Percentiles rank a stretch among this genome's conserved stretches.
phyloP scores from a whole-genome alignment of 2,113 vertebrate species.

The Corythoichthys haematopterus region DNA sequence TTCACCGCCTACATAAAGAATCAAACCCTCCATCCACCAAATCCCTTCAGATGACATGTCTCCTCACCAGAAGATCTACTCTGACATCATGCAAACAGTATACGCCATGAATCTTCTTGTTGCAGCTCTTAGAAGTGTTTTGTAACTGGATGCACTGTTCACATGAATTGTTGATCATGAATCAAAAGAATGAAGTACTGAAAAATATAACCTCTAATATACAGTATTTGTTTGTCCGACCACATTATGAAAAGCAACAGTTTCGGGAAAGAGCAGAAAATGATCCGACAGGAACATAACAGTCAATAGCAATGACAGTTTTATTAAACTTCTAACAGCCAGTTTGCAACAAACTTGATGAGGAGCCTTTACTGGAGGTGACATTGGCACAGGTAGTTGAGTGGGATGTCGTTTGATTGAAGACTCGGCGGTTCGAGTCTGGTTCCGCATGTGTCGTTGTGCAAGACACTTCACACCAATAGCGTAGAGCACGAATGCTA shows the following conservation, averaged over 20 bases:
- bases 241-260: too few relatives aligned
- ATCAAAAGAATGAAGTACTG: too few relatives aligned
- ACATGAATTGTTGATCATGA: too few relatives aligned
- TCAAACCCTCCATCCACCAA: constrained; percentile 51
- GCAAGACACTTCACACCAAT: too few relatives aligned
- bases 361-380: neutral
- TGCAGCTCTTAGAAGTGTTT: too few relatives aligned
- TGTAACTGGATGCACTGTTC: too few relatives aligned
- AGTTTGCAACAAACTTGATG: neutral
- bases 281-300: neutral
- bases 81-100: neutral
- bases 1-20: constrained; percentile 13
- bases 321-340: neutral
- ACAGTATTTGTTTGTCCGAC: neutral
- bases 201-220: neutral
- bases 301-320: neutral
- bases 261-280: neutral
- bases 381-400: too few relatives aligned
- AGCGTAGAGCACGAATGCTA: too few relatives aligned
- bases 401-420: too few relatives aligned
- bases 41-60: constrained; percentile 35
- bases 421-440: too few relatives aligned
- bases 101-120: too few relatives aligned
- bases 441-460: too few relatives aligned
- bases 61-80: constrained; percentile 34